These are phyloP conservation scores for Amiota mariae DNA, from an alignment of 2,888 invertebrate genomes.

Conservation along the genomic window DNA sequence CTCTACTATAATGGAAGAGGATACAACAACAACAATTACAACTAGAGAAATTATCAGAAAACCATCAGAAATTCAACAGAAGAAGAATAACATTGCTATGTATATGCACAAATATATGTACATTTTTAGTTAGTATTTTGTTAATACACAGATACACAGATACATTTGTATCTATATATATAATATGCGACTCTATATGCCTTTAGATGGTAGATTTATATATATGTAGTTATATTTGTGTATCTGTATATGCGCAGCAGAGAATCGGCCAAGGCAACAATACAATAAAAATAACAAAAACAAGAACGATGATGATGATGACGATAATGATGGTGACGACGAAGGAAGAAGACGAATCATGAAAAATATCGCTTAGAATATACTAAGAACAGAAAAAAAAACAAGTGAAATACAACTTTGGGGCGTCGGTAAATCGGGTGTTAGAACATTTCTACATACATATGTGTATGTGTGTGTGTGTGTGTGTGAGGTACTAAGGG, in stretches of 20 bases:
- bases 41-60: constrained; percentile 68
- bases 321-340: constrained; percentile 30
- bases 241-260: constrained; percentile 18
- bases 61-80: constrained; percentile 67
- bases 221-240: constrained; percentile 17
- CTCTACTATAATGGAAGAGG: background rate
- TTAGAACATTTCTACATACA: background rate
- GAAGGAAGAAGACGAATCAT: background rate
- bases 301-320: constrained; percentile 28
- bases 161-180: constrained; percentile 34
- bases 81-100: constrained; percentile 54
- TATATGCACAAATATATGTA: constrained; percentile 34
- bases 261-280: constrained; percentile 39
- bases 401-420: background rate
- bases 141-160: constrained; percentile 19
- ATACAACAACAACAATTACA: constrained; percentile 37
- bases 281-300: constrained; percentile 31
- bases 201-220: background rate
- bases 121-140: too few relatives aligned
- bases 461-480: background rate
- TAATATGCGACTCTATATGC: constrained; percentile 27
- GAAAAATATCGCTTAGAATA: constrained; percentile 10
- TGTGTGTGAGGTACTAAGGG: background rate
- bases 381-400: background rate
- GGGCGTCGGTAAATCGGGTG: background rate